Evolutionary conservation across 2,113 vertebrate species (phyloP), one percentile per base, ranked within the genome.

Genomic region (Prietella phreatophila): DNA sequence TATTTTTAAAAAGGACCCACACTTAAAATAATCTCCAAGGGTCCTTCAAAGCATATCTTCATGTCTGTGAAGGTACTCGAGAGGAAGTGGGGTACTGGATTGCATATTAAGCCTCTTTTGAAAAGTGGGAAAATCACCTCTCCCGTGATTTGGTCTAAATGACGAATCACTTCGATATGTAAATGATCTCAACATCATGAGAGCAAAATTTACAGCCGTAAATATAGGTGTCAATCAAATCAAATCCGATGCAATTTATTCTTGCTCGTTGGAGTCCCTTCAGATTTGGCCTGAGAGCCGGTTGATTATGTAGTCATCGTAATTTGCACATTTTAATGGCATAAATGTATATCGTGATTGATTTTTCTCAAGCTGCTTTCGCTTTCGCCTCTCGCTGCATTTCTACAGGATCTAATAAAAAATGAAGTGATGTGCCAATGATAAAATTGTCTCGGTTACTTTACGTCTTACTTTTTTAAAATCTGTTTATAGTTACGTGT

Each of bases 41-140:
- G 33, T 87, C 65, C 80, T 87, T 82, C 86, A 87, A 73, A 83
- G 79, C 36, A n/a, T 17, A 65, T 71, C 55, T 83, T 87, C 55
- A 61, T 61, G 65, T 60, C 67, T 87, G 42, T 71, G 67, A 69
- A 71, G 36, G 36, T 55, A 17, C 30, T 80, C 61, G n/a, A 76
- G 14, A 85, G 14, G 60, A 50, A 36, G 10, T 10, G 15, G 36
- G 78, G 30, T 67, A 81, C 55, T 58, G n/a, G 55, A 25, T 60
- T 60, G 55, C 55, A 58, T 30, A 81, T 80, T 58, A 25, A 75
- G 36, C 47, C 36, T 79, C 25, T 27, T 53, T n/a, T 7, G 25
- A 53, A 42, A 27, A 73, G 36, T 14, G 39, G 14, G 42, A 47
- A 25, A 71, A 27, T 63, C 8, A 50, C 71, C 7, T n/a, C 20